Evolutionary conservation across 30 jellyfish, hydroid and myxozoan genomes (phyloP).

Genomic region (Hydra vulgaris): DNA sequence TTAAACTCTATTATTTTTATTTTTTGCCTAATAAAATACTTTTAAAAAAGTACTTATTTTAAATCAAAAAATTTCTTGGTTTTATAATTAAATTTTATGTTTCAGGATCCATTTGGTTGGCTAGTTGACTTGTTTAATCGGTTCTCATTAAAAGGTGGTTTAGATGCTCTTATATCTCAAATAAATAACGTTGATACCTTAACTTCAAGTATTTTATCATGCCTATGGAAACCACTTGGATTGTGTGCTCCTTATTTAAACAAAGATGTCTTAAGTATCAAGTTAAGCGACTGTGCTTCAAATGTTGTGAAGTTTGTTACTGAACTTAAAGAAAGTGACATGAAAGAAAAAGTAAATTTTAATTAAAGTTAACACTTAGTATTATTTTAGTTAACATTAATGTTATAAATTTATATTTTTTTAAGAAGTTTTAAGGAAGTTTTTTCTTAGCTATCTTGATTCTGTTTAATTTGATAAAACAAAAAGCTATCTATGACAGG

Average conservation of each 20-base stretch:
- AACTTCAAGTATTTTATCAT: conserved; percentile 17
- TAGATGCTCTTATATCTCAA: conserved; percentile 46
- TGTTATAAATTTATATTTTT: too few species aligned
- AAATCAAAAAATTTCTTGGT: too few species aligned
- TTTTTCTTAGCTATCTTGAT: too few species aligned
- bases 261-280: conserved; percentile 71
- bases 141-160: conserved; percentile 65
- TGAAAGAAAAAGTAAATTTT: conserved; percentile 52
- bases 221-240: conserved; percentile 69
- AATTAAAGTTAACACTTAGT: too few species aligned
- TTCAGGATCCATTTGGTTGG: conserved; percentile 89
- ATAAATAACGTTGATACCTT: conserved; percentile 39
- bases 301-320: conserved; percentile 52
- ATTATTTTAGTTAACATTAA: not conserved
- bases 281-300: conserved; percentile 83
- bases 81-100: not conserved
- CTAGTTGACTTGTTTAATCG: conserved; percentile 79
- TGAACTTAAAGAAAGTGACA: conserved; percentile 51
- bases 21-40: too few species aligned
- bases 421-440: too few species aligned
- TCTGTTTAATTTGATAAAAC: too few species aligned
- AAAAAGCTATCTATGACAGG: too few species aligned
- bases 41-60: too few species aligned
- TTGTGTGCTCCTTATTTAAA: conserved; percentile 69
- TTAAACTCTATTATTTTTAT: too few species aligned